Evolutionary conservation across 2,797 vertebrate species (phyloP).

Genomic region (Pampus argenteus): DNA sequence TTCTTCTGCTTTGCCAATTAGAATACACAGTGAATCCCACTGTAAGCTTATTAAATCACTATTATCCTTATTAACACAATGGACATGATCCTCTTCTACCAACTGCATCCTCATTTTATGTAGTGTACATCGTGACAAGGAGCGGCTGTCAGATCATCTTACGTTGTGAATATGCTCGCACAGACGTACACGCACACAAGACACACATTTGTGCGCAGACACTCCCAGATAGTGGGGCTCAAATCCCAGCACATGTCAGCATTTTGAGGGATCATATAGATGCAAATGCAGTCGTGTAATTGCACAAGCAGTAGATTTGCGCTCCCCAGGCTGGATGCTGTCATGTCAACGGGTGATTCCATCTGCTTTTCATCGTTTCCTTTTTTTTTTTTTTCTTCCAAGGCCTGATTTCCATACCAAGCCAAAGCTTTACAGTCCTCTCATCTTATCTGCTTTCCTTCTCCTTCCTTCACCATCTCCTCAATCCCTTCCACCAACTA

Average conservation of each 20-base stretch:
- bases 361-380: slow-evolving; percentile 70
- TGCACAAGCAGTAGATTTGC: slow-evolving; percentile 68
- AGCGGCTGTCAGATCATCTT: slow-evolving; percentile 67
- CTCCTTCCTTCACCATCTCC: slow-evolving; percentile 29
- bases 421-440: slow-evolving; percentile 69
- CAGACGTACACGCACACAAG: slow-evolving; percentile 11
- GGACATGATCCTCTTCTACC: slow-evolving; percentile 69
- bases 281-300: slow-evolving; percentile 81
- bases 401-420: slow-evolving; percentile 76
- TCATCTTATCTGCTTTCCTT: slow-evolving; percentile 60
- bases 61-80: slow-evolving; percentile 77
- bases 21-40: slow-evolving; percentile 61
- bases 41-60: slow-evolving; percentile 75
- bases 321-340: slow-evolving; percentile 68
- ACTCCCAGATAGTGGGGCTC: slow-evolving; percentile 46
- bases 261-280: slow-evolving; percentile 81
- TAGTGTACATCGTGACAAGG: slow-evolving; percentile 59
- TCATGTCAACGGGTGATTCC: slow-evolving; percentile 75
- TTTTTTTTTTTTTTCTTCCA: slow-evolving; percentile 17
- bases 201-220: slow-evolving; percentile 32
- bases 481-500: slow-evolving; percentile 38
- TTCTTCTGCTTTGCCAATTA: slow-evolving; percentile 61
- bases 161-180: slow-evolving; percentile 34
- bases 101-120: slow-evolving; percentile 54
- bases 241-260: slow-evolving; percentile 73